These are phyloP conservation scores for Hemicordylus capensis DNA, from an alignment of 2,113 vertebrate species.

Conservation along the genomic window DNA sequence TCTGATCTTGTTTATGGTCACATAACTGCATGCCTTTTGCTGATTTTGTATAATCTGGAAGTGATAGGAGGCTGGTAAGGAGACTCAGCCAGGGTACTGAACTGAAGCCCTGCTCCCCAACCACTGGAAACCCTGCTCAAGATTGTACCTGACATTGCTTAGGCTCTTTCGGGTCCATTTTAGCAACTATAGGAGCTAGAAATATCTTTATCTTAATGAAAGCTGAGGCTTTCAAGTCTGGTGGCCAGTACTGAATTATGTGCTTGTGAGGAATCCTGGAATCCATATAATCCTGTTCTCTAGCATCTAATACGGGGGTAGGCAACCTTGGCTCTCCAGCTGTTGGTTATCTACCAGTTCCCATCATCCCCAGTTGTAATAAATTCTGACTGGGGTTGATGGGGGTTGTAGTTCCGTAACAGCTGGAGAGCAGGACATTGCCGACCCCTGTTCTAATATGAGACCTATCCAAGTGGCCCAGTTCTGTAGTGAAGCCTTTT, in stretches of 20 bases:
- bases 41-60: background rate
- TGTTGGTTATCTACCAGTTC: no score
- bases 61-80: background rate
- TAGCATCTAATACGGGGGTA: background rate
- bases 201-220: background rate
- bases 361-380: no score
- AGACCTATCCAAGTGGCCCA: background rate
- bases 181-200: background rate
- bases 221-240: background rate
- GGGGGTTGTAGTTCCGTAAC: no score
- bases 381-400: no score
- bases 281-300: background rate
- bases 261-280: background rate
- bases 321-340: no score
- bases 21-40: background rate
- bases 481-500: background rate
- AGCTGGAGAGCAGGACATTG: no score
- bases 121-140: background rate
- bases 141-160: background rate
- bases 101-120: background rate
- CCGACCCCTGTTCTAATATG: background rate
- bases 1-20: background rate
- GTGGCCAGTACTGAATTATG: background rate
- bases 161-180: background rate
- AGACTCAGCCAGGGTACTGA: background rate